Evolutionary conservation across 2,797 vertebrate genomes (phyloP), one percentile per base, ranked within the genome.

Genomic region (Spheniscus humboldti): DNA sequence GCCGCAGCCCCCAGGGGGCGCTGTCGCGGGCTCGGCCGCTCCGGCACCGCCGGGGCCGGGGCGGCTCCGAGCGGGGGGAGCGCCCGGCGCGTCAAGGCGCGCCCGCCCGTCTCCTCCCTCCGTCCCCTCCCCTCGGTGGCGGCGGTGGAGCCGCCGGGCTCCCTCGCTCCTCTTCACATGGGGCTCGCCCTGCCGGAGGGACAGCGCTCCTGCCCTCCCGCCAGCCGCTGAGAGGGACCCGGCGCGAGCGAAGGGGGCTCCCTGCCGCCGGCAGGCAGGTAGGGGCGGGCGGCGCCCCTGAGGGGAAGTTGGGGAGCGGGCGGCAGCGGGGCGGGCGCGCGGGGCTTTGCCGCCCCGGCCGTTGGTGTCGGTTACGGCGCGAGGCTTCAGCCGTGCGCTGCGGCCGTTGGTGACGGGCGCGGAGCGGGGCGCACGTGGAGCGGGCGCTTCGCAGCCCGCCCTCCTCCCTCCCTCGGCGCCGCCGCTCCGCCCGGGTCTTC

Each of bases 1-100:
- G 27, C 72, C 18, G 57, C 43, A 22, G 18, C 86, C 97, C 88
- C 72, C 96, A 97, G 98, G 91, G 96, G 97, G 97, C 97, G 98
- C 97, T 93, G 94, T 95, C 78, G 89, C 15, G 37, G 86, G 92
- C 74, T 68, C 64, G 28, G 55, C 45, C 60, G 83, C 88, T n/a
- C 71, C 57, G 59, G 59, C 80, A n/a, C 62, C 24, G 20, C 62
- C 76, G 47, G 82, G 63, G 27, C 64, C 53, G 50, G 90, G 74
- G 96, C 95, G 94, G 96, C 72, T 78, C 90, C 94, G 94, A 43
- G 90, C 91, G 92, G 97, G 97, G 95, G 97, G 89, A 83, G 92
- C 77, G 80, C 78, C 64, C 84, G 43, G 60, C 39, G 89, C 53
- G 87, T 68, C 96, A 79, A 90, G 96, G 93, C 81, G 96, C 89